Evolutionary conservation across 1,140 invertebrate genomes (phyloP), one percentile per base, ranked within the genome.

Genomic region (Hyposmocoma kahamanoa): DNA sequence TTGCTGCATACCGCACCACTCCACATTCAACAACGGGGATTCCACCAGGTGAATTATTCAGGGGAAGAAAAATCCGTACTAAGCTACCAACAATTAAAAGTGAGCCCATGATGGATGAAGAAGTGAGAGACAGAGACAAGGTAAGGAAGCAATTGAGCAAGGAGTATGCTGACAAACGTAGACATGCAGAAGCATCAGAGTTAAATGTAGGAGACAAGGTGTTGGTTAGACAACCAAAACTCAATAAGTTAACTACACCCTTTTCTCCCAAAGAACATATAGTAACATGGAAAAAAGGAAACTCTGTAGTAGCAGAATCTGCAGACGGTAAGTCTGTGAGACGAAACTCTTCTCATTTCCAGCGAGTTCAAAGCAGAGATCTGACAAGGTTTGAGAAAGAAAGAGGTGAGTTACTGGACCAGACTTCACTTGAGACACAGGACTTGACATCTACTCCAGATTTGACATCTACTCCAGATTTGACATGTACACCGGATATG

Each of bases 1-100:
- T 61, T 5, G 41, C 61, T n/a, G 63, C 67, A 66, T 69, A 72
- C 47, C 53, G 51, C 6, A 43, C 53, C 3, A 72, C 62, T 11
- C 62, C 62, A 11, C 62, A 64, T 45, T 50, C 57, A 11, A 59
- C 55, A 9, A 69, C 57, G 10, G 59, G 64, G 28, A 59, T 59
- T 50, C 59, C 67, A 1, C 69, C 72, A 2, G 57, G 42, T 2
- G 18, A 30, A 18, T 3, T 44, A 8, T 44, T 44, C 24, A 24
- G 26, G 17, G 42, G 42, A 15, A 26, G 42, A 28, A 30, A 15
- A 26, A 3, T 44, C 3, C 26, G 18, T 18, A 44, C 42, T 9
- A 44, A 44, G 19, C 11, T 44, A 17, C 42, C 42, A 15, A 13
- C 13, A 44, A 18, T 44, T 5, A 4, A 13, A 18, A 22, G 9